Evolutionary conservation across 2,888 invertebrate species (phyloP).

Genomic region (Thereva nobilitata): DNA sequence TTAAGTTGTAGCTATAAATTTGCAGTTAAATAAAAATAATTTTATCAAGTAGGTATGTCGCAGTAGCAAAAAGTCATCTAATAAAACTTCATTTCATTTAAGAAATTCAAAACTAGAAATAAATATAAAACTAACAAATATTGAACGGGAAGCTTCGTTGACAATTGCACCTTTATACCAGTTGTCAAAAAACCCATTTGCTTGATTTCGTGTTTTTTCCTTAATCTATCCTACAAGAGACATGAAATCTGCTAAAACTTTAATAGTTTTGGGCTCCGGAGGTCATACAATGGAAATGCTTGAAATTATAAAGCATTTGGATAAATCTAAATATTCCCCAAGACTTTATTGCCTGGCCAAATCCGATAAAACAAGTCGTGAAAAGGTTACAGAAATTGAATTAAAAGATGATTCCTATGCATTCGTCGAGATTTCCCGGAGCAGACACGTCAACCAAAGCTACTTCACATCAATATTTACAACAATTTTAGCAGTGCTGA

Average conservation of each 20-base stretch:
- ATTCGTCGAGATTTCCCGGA: conserved; percentile 70
- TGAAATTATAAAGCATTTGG: conserved; percentile 68
- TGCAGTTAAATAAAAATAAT: too few species aligned
- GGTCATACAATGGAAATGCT: conserved; percentile 93
- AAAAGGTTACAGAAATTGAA: conserved; percentile 67
- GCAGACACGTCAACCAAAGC: conserved; percentile 85
- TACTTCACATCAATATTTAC: conserved; percentile 78
- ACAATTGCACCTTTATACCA: too few species aligned
- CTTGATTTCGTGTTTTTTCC: background rate
- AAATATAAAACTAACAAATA: too few species aligned
- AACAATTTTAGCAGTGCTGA: conserved; percentile 73
- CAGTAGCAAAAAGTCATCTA: too few species aligned
- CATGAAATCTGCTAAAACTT: conserved; percentile 37
- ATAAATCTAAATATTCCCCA: conserved; percentile 69
- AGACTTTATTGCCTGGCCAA: conserved; percentile 78
- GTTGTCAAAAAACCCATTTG: background rate
- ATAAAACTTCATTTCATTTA: too few species aligned
- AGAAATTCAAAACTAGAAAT: too few species aligned
- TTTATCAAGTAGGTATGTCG: too few species aligned
- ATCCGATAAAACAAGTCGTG: conserved; percentile 75
- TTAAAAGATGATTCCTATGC: conserved; percentile 40
- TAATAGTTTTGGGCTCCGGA: conserved; percentile 56
- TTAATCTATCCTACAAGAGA: background rate
- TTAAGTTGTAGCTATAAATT: too few species aligned
- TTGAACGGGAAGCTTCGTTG: too few species aligned